Evolutionary conservation across 2,113 vertebrate genomes (phyloP).

Genomic region (Xiphophorus hellerii): DNA sequence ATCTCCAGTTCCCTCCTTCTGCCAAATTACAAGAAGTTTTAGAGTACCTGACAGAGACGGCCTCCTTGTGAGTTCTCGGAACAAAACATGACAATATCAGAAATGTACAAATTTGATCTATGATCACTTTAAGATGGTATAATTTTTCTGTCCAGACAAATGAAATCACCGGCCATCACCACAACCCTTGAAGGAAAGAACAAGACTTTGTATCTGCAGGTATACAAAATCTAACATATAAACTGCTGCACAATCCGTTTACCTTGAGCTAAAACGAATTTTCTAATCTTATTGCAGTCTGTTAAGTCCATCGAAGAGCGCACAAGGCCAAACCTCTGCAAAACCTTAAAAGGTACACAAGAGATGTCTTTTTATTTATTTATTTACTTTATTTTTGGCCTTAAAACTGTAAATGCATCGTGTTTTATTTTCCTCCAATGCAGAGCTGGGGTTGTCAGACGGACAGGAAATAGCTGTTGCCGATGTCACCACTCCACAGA

Average conservation of each 20-base stretch:
- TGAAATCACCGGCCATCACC: slow-evolving; percentile 98
- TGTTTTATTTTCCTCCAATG: not conserved
- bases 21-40: slow-evolving; percentile 96
- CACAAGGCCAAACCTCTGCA: slow-evolving; percentile 95
- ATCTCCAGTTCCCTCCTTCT: slow-evolving; percentile 92
- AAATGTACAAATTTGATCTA: accelerated
- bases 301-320: slow-evolving; percentile 93
- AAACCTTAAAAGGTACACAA: slow-evolving; percentile 92
- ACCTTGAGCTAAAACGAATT: not conserved
- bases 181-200: slow-evolving; percentile 95
- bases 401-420: too few species aligned
- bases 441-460: slow-evolving; percentile 90
- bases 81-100: not conserved
- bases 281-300: slow-evolving; percentile 52
- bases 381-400: not conserved
- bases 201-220: slow-evolving; percentile 97
- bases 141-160: slow-evolving; percentile 84
- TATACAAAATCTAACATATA: slow-evolving; percentile 58
- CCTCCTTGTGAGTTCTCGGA: slow-evolving; percentile 89
- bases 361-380: not conserved
- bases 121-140: not conserved
- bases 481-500: slow-evolving; percentile 93
- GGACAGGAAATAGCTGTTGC: slow-evolving; percentile 95
- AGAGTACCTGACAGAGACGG: slow-evolving; percentile 92
- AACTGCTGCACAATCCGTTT: not conserved